Evolutionary conservation across 2,113 vertebrate genomes (phyloP).

Genomic region (Anthoscopus minutus): DNA sequence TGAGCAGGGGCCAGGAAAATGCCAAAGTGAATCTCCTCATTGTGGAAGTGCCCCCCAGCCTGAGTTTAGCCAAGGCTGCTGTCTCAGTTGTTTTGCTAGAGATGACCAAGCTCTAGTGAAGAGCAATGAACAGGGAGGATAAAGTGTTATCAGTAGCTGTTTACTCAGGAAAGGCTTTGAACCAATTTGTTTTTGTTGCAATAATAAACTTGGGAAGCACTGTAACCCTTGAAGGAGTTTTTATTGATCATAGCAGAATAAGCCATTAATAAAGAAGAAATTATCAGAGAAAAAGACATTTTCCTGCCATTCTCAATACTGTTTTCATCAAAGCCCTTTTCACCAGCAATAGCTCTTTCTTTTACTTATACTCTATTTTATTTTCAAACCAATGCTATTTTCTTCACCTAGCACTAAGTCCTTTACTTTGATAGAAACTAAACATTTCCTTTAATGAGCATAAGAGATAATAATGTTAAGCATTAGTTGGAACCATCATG

Average conservation of each 20-base stretch:
- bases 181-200: neutral
- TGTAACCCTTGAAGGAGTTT: neutral
- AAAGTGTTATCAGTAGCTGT: neutral
- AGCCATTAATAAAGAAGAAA: neutral
- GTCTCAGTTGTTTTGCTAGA: neutral
- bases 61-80: neutral
- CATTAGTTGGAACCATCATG: neutral
- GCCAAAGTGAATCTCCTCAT: fast-evolving
- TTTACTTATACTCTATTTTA: neutral
- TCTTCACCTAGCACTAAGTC: neutral
- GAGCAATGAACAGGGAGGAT: neutral
- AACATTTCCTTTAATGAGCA: neutral
- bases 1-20: neutral
- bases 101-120: neutral
- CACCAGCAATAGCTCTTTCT: neutral
- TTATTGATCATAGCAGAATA: neutral
- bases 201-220: neutral
- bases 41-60: neutral
- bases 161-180: neutral
- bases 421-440: neutral
- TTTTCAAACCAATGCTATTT: neutral
- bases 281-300: neutral
- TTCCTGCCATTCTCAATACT: neutral
- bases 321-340: neutral
- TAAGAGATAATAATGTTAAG: neutral